Evolutionary conservation across 2,113 vertebrate species (phyloP).

Genomic region (Melierax canorus): DNA sequence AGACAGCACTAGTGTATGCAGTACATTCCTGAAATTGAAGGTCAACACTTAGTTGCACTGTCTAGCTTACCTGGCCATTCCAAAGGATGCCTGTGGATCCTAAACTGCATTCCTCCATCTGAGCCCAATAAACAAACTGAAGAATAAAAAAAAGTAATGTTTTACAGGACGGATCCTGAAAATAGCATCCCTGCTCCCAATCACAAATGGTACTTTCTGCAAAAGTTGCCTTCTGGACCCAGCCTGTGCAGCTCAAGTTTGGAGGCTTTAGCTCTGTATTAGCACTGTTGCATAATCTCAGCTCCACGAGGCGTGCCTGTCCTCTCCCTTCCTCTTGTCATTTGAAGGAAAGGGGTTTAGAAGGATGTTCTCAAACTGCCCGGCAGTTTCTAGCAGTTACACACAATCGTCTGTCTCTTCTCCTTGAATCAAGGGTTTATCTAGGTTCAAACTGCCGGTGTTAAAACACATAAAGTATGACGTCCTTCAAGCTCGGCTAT

Average conservation of each 20-base stretch:
- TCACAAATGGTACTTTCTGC: background rate
- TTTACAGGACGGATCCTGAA: background rate
- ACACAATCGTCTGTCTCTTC: background rate
- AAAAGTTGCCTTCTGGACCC: background rate
- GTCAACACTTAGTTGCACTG: background rate
- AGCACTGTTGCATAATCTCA: background rate
- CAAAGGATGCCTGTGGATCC: background rate
- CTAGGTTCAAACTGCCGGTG: constrained; percentile 28
- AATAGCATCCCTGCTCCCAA: background rate
- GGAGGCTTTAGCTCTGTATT: background rate
- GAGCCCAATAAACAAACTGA: background rate
- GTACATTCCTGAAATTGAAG: background rate
- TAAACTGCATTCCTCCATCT: constrained; percentile 50
- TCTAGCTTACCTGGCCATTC: constrained; percentile 64
- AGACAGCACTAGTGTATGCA: background rate
- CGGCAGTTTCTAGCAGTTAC: background rate
- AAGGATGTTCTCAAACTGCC: background rate
- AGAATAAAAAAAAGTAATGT: background rate
- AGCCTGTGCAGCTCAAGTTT: background rate
- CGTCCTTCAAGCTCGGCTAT: constrained; percentile 45
- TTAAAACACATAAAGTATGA: background rate
- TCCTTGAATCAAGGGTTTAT: constrained; percentile 13
- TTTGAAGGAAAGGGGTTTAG: constrained; percentile 3
- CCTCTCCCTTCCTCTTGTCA: constrained; percentile 15
- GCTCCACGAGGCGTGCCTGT: background rate